Conservation (phyloP, 2,888 invertebrate genomes). For the Anodontia alba region DNA sequence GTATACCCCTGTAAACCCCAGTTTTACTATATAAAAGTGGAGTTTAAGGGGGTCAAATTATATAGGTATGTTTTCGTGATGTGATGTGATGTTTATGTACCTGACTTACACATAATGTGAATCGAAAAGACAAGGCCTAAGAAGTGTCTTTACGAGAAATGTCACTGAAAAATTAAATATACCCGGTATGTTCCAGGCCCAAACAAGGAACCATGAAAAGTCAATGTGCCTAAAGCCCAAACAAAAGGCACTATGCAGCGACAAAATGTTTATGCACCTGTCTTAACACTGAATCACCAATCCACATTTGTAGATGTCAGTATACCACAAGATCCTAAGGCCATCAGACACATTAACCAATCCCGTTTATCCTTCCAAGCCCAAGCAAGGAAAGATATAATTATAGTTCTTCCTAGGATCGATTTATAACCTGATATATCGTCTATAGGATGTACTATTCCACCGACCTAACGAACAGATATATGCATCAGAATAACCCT, state of each 20-base stretch:
- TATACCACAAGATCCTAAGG: neutral
- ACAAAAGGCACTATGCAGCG: neutral
- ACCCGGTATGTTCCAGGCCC: too few relatives aligned
- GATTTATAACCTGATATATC: neutral
- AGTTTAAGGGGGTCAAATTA: too few relatives aligned
- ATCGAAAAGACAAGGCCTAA: too few relatives aligned
- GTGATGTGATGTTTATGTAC: too few relatives aligned
- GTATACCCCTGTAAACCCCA: too few relatives aligned
- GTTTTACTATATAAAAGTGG: too few relatives aligned
- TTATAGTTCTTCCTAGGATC: neutral
- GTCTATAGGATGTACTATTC: neutral
- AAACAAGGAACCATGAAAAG: neutral
- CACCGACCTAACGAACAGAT: neutral
- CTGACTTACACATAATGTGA: too few relatives aligned
- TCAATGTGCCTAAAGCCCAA: neutral
- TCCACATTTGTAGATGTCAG: neutral
- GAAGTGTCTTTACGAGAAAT: too few relatives aligned
- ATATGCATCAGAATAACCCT: neutral
- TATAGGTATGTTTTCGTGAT: too few relatives aligned
- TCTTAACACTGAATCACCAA: neutral
- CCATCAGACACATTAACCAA: neutral
- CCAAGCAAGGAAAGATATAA: neutral
- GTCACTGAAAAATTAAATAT: too few relatives aligned
- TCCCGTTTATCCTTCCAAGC: neutral
- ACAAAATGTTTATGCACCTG: neutral